Conservation (phyloP, 1,140 invertebrate species). For the Drosophila nigrodunni region DNA sequence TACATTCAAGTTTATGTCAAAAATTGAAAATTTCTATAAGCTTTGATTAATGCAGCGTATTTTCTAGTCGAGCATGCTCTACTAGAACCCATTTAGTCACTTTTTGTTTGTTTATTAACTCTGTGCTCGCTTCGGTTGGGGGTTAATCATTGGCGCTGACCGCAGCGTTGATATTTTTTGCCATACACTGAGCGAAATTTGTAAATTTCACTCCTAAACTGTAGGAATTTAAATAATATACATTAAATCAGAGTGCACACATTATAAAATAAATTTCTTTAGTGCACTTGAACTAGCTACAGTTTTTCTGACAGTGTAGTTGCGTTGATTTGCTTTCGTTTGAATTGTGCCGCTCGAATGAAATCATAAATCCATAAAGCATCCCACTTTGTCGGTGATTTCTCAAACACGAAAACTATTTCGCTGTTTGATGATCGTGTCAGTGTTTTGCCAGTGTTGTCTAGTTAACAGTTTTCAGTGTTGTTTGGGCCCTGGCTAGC, state of each 20-base stretch:
- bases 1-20: too few species aligned
- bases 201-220: neutral
- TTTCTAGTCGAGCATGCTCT: neutral
- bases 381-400: slow-evolving; percentile 61
- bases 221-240: slow-evolving; percentile 4
- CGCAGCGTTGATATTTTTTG: slow-evolving; percentile 26
- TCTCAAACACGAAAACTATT: slow-evolving; percentile 58
- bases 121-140: slow-evolving; percentile 20
- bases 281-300: neutral
- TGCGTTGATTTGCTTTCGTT: slow-evolving; percentile 46
- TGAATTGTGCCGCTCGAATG: slow-evolving; percentile 51
- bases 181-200: slow-evolving; percentile 27
- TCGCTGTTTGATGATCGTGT: slow-evolving; percentile 36
- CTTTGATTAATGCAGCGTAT: neutral
- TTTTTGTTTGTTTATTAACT: slow-evolving; percentile 29
- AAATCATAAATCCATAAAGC: slow-evolving; percentile 59
- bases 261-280: too few species aligned
- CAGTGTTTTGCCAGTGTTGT: slow-evolving; percentile 8
- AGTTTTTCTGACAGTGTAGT: slow-evolving; percentile 21
- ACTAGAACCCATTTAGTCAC: neutral
- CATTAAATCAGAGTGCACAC: too few species aligned
- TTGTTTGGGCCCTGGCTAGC: slow-evolving; percentile 2
- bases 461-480: slow-evolving; percentile 2
- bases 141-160: slow-evolving; percentile 49
- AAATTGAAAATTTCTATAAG: too few species aligned